A percentile compares a stretch with the other conserved stretches of the same genome.
Conservation (phyloP, 1,140 invertebrate genomes). For the Ostrea edulis region DNA sequence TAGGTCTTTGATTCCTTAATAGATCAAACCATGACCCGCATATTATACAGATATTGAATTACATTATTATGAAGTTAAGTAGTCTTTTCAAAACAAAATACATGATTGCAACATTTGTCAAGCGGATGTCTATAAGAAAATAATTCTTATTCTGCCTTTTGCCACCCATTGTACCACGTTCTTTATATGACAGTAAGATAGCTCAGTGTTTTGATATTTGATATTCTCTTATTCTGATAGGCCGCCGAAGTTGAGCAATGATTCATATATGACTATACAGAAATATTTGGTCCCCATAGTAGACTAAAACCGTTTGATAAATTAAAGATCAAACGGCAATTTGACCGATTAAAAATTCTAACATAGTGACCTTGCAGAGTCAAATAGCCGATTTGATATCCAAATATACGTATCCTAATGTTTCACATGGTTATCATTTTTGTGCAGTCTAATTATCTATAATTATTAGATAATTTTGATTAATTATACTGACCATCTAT, state of each 20-base stretch:
- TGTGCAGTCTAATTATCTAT: background rate
- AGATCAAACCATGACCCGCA: constrained; percentile 27
- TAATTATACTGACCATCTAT: background rate
- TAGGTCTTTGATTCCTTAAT: constrained; percentile 18
- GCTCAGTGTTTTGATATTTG: constrained; percentile 10
- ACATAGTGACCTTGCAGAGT: background rate
- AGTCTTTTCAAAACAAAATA: background rate
- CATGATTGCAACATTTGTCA: constrained; percentile 35
- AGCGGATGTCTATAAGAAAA: background rate
- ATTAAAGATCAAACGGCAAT: constrained; percentile 33
- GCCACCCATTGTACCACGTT: background rate
- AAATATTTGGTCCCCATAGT: background rate
- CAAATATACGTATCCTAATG: background rate
- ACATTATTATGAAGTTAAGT: constrained; percentile 18
- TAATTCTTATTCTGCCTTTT: background rate
- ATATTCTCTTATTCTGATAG: background rate
- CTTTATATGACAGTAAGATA: background rate
- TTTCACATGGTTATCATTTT: background rate
- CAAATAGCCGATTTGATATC: background rate
- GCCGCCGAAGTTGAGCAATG: background rate
- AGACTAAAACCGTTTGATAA: background rate
- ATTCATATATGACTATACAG: background rate
- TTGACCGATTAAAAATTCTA: background rate
- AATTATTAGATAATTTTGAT: constrained; percentile 6
- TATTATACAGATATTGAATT: constrained; percentile 11